phyloP scores from a whole-genome alignment of 2,888 invertebrate genomes.

The Caenorhabditis doughertyi region DNA sequence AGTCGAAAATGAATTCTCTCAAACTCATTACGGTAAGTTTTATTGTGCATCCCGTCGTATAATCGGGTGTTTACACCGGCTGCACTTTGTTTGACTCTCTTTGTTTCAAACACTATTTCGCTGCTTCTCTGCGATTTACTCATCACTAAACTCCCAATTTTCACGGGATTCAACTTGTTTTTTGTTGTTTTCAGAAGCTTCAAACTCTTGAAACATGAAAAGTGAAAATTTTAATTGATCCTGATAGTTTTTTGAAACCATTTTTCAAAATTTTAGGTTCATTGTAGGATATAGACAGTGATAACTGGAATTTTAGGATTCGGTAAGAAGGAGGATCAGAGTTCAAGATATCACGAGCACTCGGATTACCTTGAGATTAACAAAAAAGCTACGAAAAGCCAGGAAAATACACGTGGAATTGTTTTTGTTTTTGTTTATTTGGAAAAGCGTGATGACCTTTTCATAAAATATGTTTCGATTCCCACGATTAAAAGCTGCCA shows the following conservation, averaged over 20 bases:
- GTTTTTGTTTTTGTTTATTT: background rate
- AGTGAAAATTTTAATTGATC: background rate
- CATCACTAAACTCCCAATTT: slow-evolving; percentile 20
- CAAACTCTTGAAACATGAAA: slow-evolving; percentile 1
- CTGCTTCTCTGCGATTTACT: slow-evolving; percentile 11
- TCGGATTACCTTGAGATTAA: slow-evolving; percentile 19
- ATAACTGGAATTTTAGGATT: slow-evolving; percentile 49
- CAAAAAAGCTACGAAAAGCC: background rate
- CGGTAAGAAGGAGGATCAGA: slow-evolving; percentile 16
- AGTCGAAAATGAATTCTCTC: no score
- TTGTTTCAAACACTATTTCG: slow-evolving; percentile 36
- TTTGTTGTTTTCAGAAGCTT: background rate
- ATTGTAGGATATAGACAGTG: background rate
- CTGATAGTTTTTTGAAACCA: background rate
- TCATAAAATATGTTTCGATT: no score
- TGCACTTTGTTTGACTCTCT: slow-evolving; percentile 44
- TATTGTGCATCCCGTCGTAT: slow-evolving; percentile 29
- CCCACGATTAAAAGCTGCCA: no score
- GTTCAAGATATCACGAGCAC: slow-evolving; percentile 38
- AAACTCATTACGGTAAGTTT: slow-evolving; percentile 30
- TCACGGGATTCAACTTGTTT: slow-evolving; percentile 27
- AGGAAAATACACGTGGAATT: background rate
- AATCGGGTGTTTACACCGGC: slow-evolving; percentile 49
- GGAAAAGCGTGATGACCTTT: background rate
- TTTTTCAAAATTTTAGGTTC: background rate